Percentiles rank a stretch among this genome's conserved stretches.
Evolutionary conservation across 2,113 vertebrate genomes (phyloP).

Genomic region (Casuarius casuarius): DNA sequence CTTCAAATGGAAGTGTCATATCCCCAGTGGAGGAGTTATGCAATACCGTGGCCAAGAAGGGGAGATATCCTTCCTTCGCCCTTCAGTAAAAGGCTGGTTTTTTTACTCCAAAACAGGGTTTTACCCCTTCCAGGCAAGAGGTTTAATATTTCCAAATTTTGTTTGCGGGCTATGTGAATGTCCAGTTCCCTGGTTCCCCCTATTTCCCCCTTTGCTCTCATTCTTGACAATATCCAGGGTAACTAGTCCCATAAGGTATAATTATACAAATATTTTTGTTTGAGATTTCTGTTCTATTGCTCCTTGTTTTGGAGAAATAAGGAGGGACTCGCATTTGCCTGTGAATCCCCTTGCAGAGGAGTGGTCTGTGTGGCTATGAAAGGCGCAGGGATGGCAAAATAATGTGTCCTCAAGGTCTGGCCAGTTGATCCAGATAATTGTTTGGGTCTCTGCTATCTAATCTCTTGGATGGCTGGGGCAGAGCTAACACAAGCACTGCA

Average conservation of each 20-base stretch:
- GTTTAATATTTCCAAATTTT: neutral
- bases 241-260: neutral
- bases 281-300: neutral
- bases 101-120: neutral
- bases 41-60: neutral
- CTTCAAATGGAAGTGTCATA: neutral
- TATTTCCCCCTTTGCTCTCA: neutral
- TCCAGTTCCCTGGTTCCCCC: neutral
- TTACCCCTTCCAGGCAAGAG: neutral
- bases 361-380: neutral
- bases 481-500: too few species aligned
- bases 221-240: neutral
- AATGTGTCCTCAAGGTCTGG: too few species aligned
- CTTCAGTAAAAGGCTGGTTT: neutral
- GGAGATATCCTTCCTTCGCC: neutral
- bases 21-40: too few species aligned
- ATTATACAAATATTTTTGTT: neutral
- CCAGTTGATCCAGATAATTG: neutral
- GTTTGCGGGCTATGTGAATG: neutral
- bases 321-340: neutral
- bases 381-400: too few species aligned
- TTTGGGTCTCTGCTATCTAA: neutral
- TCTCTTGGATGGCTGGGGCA: too few species aligned
- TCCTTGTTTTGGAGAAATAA: neutral
- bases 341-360: neutral